A percentile compares a stretch with the other conserved stretches of the same genome.
Conservation (phyloP, 2,113 vertebrate species). For the Mugil cephalus region DNA sequence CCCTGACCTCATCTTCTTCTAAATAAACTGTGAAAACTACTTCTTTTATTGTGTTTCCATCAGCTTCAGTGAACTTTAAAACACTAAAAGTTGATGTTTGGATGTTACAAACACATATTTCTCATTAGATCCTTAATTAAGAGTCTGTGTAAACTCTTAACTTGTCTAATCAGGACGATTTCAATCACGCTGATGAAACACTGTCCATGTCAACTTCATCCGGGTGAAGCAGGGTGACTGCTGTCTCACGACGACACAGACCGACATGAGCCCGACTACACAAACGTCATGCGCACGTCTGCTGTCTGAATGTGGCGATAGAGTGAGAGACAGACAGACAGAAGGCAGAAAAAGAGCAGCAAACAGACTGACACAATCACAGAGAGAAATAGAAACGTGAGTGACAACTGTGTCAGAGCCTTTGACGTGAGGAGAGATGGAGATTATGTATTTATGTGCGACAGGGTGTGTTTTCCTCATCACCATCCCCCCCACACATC, state of each 20-base stretch:
- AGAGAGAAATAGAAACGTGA: conserved; percentile 24
- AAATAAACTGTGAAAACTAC: no score
- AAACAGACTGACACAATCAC: conserved; percentile 14
- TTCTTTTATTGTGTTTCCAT: no score
- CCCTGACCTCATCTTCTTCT: no score
- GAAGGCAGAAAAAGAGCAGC: neutral
- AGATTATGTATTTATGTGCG: conserved; percentile 57
- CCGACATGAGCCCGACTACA: no score
- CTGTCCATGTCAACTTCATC: neutral
- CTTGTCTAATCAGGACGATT: no score
- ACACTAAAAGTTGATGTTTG: no score
- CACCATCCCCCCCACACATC: conserved; percentile 45
- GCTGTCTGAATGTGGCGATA: neutral
- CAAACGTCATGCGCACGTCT: neutral
- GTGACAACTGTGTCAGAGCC: conserved; percentile 34
- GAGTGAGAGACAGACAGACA: neutral
- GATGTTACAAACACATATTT: no score
- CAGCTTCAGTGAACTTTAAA: no score
- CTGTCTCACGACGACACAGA: neutral
- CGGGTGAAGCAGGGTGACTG: neutral
- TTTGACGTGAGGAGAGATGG: conserved; percentile 27
- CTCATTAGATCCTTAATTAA: no score
- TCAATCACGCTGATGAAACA: no score
- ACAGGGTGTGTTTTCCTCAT: conserved; percentile 33
- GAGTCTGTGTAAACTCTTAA: no score